A percentile compares a stretch with the other conserved stretches of the same genome.
Conservation (phyloP, 2,888 invertebrate species). For the Polyommatus icarus region DNA sequence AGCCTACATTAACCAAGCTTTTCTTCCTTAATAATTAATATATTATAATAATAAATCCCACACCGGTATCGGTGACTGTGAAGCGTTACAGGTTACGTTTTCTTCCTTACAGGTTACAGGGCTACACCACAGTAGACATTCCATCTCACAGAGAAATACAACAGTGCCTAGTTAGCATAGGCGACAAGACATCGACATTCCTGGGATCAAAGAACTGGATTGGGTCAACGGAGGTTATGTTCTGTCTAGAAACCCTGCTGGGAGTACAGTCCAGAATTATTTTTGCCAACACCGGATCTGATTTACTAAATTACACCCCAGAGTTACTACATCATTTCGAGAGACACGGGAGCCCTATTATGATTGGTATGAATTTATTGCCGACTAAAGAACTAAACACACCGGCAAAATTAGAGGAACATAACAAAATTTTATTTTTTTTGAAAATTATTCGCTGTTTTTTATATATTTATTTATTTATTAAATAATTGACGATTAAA, state of each 20-base stretch:
- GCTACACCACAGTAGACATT: conserved; percentile 87
- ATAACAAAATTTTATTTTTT: too few relatives aligned
- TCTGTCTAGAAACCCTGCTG: conserved; percentile 90
- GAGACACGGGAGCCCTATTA: conserved; percentile 96
- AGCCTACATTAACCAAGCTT: too few relatives aligned
- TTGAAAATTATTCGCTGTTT: too few relatives aligned
- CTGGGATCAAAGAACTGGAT: conserved; percentile 98
- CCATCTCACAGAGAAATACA: conserved; percentile 95
- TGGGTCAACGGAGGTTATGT: conserved; percentile 98
- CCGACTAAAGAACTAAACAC: too few relatives aligned
- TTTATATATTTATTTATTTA: too few relatives aligned
- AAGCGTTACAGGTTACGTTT: not conserved
- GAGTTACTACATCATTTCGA: conserved; percentile 95
- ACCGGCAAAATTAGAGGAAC: too few relatives aligned
- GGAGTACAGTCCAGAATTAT: conserved; percentile 90
- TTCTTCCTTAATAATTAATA: too few relatives aligned
- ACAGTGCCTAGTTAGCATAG: conserved; percentile 95
- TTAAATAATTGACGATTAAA: too few relatives aligned
- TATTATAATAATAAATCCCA: too few relatives aligned
- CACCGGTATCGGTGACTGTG: too few relatives aligned
- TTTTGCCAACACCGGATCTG: conserved; percentile 91
- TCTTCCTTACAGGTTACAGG: conserved; percentile 83
- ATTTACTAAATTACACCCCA: conserved; percentile 88
- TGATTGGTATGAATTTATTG: conserved; percentile 89
- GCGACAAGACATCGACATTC: conserved; percentile 94